Conservation (phyloP, 2,888 invertebrate genomes). For the Cosmopolites sordidus region DNA sequence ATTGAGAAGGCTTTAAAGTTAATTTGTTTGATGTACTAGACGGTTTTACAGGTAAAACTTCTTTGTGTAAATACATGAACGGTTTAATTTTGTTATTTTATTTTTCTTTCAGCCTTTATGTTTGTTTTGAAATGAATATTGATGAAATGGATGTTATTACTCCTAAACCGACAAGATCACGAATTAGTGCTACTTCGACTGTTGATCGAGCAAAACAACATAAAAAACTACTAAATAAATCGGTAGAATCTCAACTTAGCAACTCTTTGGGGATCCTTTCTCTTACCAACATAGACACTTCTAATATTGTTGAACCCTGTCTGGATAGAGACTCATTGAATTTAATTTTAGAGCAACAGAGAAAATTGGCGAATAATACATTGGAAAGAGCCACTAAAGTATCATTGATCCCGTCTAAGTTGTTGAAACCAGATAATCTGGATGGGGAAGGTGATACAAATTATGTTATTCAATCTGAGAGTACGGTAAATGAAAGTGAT, state of each 20-base stretch:
- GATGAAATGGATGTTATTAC: background rate
- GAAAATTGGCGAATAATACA: constrained; percentile 32
- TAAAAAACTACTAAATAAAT: background rate
- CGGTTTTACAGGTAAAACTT: no score
- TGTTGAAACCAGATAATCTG: constrained; percentile 31
- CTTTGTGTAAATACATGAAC: no score
- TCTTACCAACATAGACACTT: constrained; percentile 17
- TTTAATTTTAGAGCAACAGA: constrained; percentile 28
- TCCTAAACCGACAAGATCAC: constrained; percentile 1
- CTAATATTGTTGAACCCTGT: constrained; percentile 12
- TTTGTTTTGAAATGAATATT: background rate
- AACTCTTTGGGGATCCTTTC: constrained; percentile 28
- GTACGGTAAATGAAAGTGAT: constrained; percentile 43
- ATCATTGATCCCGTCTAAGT: constrained; percentile 37
- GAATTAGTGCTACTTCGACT: constrained; percentile 19
- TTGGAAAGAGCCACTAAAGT: constrained; percentile 33
- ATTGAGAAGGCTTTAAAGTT: background rate
- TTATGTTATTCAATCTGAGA: constrained; percentile 27
- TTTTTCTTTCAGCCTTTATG: no score
- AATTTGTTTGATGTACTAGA: no score
- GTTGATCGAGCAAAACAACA: constrained; percentile 8
- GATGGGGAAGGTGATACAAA: constrained; percentile 21
- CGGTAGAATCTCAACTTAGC: constrained; percentile 10
- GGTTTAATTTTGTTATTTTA: no score
- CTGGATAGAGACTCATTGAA: constrained; percentile 4